Evolutionary conservation across 2,888 invertebrate species (phyloP).

Genomic region (Pseudococcus viburni): DNA sequence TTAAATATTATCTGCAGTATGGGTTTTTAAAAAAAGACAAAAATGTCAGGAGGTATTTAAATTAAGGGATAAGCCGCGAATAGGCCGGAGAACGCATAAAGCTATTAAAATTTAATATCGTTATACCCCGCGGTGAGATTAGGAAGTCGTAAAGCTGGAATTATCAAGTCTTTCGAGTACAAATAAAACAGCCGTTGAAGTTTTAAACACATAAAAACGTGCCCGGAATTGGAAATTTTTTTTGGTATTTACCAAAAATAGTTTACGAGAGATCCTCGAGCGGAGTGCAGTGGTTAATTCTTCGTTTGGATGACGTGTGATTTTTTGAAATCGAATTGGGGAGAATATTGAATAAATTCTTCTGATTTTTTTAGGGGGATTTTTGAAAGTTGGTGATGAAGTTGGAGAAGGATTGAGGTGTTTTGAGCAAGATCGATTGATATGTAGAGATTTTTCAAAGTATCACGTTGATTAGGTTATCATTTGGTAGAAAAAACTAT

Average conservation of each 20-base stretch:
- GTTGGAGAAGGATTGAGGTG: no score
- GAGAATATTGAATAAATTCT: background rate
- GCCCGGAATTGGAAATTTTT: background rate
- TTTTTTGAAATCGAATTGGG: background rate
- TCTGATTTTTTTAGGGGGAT: no score
- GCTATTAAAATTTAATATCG: conserved; percentile 32
- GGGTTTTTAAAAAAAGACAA: background rate
- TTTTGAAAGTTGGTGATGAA: no score
- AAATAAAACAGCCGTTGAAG: conserved; percentile 4
- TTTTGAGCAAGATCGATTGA: no score
- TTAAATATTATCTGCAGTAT: background rate
- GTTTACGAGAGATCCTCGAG: background rate
- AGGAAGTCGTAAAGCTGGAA: conserved; percentile 37
- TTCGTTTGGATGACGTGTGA: background rate
- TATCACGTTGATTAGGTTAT: no score
- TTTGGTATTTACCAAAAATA: conserved; percentile 23
- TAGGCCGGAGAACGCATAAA: background rate
- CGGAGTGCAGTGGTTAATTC: background rate
- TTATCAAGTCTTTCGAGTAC: background rate
- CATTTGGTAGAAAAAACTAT: no score
- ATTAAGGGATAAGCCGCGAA: background rate
- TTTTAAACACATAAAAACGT: background rate
- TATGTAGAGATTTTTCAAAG: no score
- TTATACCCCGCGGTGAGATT: background rate
- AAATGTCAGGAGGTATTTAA: background rate